These are phyloP conservation scores for Cryptoprocta ferox DNA, from an alignment of 2,797 vertebrate genomes.

Conservation along the genomic window DNA sequence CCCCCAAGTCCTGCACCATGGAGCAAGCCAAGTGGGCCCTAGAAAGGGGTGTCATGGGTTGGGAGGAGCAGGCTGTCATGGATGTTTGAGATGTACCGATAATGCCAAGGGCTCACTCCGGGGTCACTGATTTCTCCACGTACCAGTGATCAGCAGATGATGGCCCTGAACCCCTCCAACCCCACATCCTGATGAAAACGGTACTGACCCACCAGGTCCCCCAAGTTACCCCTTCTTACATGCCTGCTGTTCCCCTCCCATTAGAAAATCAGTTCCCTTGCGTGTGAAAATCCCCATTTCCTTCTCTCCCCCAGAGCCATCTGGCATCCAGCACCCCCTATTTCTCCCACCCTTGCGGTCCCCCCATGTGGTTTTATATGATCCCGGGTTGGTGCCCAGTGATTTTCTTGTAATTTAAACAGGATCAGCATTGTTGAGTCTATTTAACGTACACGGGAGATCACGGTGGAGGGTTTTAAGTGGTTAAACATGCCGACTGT, in stretches of 20 bases:
- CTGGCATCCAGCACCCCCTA: neutral
- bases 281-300: neutral
- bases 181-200: neutral
- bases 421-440: neutral
- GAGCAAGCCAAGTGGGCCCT: too few relatives aligned
- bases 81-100: neutral
- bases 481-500: conserved; percentile 90
- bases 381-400: conserved; percentile 90
- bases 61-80: too few relatives aligned
- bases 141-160: neutral
- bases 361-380: conserved; percentile 82
- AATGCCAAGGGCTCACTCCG: neutral
- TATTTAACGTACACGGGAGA: conserved; percentile 96
- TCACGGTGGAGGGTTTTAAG: conserved; percentile 92
- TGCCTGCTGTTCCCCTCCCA: conserved; percentile 64
- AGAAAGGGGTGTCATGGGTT: neutral
- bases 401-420: conserved; percentile 95
- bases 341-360: neutral
- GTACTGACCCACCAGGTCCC: neutral
- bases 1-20: neutral
- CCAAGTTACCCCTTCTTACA: neutral
- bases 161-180: neutral
- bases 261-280: conserved; percentile 76
- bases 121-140: neutral
- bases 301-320: rapidly evolving